Base-by-base conservation (phyloP, 2,888 invertebrate species). In the Drosophila conformis region DNA sequence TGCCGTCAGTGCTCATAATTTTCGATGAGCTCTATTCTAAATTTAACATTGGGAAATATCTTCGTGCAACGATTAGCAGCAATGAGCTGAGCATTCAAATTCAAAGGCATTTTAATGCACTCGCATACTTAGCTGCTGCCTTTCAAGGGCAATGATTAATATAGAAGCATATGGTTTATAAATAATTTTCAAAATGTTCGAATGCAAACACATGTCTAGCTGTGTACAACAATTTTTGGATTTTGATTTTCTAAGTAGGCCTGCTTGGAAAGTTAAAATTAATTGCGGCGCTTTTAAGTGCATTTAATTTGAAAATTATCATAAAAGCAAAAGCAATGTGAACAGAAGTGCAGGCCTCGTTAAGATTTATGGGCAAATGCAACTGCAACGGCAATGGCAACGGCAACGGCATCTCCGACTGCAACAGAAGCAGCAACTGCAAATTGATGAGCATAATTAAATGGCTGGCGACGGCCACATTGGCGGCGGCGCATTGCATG, bases 381-480 rank as follows among this genome's bases (percentile, higher is more conserved):
- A 54, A 70, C 53, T 48, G 67, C 69, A 74, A 13, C 48, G 10
- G 42, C 54, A 29, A 38, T 38, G 42, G 29, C 59, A 59, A 38
- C 54, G 18, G 29, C 59, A 59, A 38, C 54, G 18, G 49, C 60
- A 62, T 29, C 52, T 40, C 3, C 35, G 7, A 25, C 35, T 7
- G 46, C 42, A 18, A 7, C 27, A 13, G 48, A 51, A 40, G 61
- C 61, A 42, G 18, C 54, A 49, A 71, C 83, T 76, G 83, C 80
- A 82, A 90, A 90, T 87, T 87, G 86, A 87, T 87, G 86, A 83
- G 90, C 86, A 90, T 87, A 87, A 87, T 87, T 87, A 87, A 87
- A 90, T 86, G 86, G 73, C 77, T 72, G 76, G 80, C 82, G 82
- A 72, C 73, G 82, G 73, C 64, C 62, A 42, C 70, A 63, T 38